A percentile compares a stretch with the other conserved stretches of the same genome.
These are phyloP conservation scores for Acanthochromis polyacanthus DNA, from an alignment of 2,113 vertebrate species.

Conservation along the genomic window DNA sequence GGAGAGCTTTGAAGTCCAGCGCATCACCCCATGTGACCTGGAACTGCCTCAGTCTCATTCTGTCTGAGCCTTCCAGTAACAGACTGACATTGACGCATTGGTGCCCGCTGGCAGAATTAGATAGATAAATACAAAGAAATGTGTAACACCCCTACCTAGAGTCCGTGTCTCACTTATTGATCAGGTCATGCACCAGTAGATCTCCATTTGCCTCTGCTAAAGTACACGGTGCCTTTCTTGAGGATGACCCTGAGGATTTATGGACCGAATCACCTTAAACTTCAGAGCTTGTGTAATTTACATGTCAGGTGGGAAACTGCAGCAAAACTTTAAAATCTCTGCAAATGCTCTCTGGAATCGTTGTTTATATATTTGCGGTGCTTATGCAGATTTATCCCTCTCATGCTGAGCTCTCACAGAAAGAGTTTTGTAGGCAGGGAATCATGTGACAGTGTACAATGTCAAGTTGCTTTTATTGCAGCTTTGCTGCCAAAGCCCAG, in stretches of 20 bases:
- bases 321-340: constrained; percentile 28
- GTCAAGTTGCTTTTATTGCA: constrained; percentile 73
- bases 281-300: neutral
- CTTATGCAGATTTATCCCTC: constrained; percentile 49
- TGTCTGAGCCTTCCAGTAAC: constrained; percentile 54
- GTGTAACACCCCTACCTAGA: constrained; percentile 45
- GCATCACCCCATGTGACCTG: constrained; percentile 58
- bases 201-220: constrained; percentile 51
- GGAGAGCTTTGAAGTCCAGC: constrained; percentile 54
- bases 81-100: constrained; percentile 71
- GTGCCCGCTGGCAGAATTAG: constrained; percentile 67
- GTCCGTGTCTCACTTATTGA: constrained; percentile 65
- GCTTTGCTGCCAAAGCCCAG: constrained; percentile 66
- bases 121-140: constrained; percentile 72
- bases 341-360: neutral
- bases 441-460: constrained; percentile 63
- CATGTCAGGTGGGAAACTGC: neutral
- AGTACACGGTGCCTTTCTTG: constrained; percentile 11
- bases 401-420: constrained; percentile 38
- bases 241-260: constrained; percentile 38
- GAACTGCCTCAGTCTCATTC: constrained; percentile 60
- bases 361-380: constrained; percentile 22
- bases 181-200: constrained; percentile 54
- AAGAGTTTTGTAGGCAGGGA: constrained; percentile 36
- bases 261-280: constrained; percentile 3